Base-by-base conservation (phyloP, 2,888 invertebrate genomes). In the Aphidoletes aphidimyza region DNA sequence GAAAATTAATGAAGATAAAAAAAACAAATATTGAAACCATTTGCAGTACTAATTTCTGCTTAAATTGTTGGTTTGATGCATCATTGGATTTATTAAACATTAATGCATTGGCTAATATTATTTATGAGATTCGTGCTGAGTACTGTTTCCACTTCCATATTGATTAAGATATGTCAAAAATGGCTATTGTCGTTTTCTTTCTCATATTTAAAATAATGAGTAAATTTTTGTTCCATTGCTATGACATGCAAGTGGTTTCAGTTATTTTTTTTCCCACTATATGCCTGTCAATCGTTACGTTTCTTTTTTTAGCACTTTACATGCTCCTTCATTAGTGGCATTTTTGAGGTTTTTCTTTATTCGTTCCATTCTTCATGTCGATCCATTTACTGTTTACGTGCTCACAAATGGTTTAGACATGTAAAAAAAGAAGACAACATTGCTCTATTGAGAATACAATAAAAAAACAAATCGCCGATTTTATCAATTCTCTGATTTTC, bases 151-250 rank as follows among this genome's bases (percentile, higher is more conserved):
- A n/a, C n/a, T n/a, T n/a, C n/a, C n/a, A 54, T 54, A n/a, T 19
- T 54, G 54, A 54, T 54, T 54, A 54, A 54, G 54, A 54, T 54
- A 54, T 54, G 54, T 54, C 54, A 54, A 54, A 54, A 11, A 5
- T 54, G 17, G 54, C 5, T n/a, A 8, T 54, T 54, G 11, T 54
- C 17, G 6, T 54, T 19, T 54, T 54, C 9, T 54, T 5, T 54
- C 54, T 54, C 54, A n/a, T 54, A 54, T 54, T 14, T n/a, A 54
- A 54, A 54, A 54, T 54, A 5, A n/a, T 42, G 42, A 9, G 42
- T 42, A 42, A 42, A 42, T 42, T 6, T 42, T 42, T 14, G 42
- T n/a, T 9, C 42, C 8, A 42, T 8, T 54, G n/a, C 9, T 54
- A 6, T 42, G 42, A 54, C 6, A 19, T 54, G 19, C 5, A 19